Conservation (phyloP, 2,113 vertebrate genomes). For the Phrynosoma platyrhinos region DNA sequence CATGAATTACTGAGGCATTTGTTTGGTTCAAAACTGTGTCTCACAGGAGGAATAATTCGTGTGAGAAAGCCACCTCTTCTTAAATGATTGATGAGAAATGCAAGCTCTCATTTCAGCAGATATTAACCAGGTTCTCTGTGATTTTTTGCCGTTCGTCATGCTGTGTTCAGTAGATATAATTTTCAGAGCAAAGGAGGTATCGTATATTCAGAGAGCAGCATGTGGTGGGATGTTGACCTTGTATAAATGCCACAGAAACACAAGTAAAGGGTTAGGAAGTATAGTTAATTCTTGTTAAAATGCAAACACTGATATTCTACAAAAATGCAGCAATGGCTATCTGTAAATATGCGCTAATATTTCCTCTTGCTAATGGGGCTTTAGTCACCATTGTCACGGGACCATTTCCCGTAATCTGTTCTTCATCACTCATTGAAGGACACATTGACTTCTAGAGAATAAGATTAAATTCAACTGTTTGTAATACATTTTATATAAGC, state of each 20-base stretch:
- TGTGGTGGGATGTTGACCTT: neutral
- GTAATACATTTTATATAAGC: neutral
- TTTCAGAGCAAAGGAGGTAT: conserved; percentile 10
- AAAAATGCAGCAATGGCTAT: neutral
- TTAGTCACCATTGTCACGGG: accelerated
- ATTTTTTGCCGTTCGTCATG: neutral
- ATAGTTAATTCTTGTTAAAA: neutral
- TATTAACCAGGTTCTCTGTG: conserved; percentile 1
- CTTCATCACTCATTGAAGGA: accelerated
- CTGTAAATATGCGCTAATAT: neutral
- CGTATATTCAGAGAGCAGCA: neutral
- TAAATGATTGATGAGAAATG: conserved; percentile 18
- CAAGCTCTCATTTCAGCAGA: neutral
- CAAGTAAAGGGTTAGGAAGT: neutral
- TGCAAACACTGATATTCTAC: neutral
- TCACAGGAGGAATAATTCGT: conserved; percentile 5
- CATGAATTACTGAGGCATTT: neutral
- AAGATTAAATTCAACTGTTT: neutral
- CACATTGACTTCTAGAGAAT: neutral
- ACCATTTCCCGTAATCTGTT: neutral
- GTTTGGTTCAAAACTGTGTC: neutral
- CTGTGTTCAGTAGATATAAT: neutral
- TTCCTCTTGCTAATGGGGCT: neutral
- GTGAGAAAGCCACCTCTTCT: neutral
- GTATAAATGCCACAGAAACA: neutral